Evolutionary conservation across 2,113 vertebrate genomes (phyloP).

Genomic region (Stegostoma tigrinum): DNA sequence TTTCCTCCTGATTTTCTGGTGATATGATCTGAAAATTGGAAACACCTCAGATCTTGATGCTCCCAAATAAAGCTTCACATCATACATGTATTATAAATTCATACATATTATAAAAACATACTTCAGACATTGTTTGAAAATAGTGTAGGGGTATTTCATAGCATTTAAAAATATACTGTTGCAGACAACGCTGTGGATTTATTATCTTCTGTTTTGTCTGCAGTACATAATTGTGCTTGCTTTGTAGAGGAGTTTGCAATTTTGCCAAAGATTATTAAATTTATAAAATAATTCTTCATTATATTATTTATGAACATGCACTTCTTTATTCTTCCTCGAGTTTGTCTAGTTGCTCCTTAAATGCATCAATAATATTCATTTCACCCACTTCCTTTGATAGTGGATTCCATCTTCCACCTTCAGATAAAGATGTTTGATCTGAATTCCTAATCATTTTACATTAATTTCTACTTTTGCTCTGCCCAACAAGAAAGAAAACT

Average conservation of each 20-base stretch:
- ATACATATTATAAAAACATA: neutral
- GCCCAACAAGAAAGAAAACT: too few species aligned
- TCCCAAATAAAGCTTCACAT: neutral
- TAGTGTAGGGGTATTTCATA: too few species aligned
- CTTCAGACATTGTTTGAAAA: neutral
- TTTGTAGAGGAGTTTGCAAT: neutral
- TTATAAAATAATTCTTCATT: neutral
- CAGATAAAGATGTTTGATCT: too few species aligned
- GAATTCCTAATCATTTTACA: too few species aligned
- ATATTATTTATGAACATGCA: neutral
- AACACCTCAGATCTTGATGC: neutral
- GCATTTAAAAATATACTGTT: neutral
- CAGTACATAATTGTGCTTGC: neutral
- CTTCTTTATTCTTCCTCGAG: too few species aligned
- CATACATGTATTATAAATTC: neutral
- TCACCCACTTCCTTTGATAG: too few species aligned
- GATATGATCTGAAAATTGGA: neutral
- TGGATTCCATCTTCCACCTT: too few species aligned
- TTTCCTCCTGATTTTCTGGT: neutral
- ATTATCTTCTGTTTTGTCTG: neutral
- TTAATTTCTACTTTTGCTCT: too few species aligned
- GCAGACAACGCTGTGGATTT: neutral
- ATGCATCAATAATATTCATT: too few species aligned
- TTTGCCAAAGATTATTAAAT: neutral
- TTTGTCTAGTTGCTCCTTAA: too few species aligned